These are phyloP conservation scores for Yponomeuta malinellus DNA, from an alignment of 2,888 invertebrate species.

Conservation along the genomic window DNA sequence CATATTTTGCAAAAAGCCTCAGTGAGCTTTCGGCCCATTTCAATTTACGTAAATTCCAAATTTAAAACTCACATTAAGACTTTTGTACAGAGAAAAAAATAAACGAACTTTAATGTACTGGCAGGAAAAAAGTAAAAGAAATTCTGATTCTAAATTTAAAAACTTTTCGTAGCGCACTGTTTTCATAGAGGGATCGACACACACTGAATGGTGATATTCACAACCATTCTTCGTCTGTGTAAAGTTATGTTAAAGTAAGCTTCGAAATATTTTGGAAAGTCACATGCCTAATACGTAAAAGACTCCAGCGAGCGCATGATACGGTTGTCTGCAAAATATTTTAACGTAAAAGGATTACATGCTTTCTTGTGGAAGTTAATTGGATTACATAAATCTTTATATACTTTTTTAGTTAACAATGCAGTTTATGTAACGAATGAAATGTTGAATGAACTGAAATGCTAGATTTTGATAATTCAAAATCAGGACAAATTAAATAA, in stretches of 20 bases:
- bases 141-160: neutral
- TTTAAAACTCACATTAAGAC: conserved; percentile 14
- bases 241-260: conserved; percentile 21
- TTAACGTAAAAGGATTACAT: neutral
- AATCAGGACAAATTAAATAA: too few relatives aligned
- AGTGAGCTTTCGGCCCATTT: conserved; percentile 44
- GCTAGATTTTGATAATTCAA: too few relatives aligned
- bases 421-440: neutral
- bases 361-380: neutral
- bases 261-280: conserved; percentile 68
- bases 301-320: neutral
- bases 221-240: neutral
- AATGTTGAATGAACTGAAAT: neutral
- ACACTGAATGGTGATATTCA: neutral
- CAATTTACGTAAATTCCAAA: conserved; percentile 21
- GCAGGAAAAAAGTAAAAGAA: neutral
- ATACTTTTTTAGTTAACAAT: neutral
- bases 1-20: conserved; percentile 49
- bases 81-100: neutral
- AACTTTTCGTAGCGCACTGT: conserved; percentile 1
- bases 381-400: neutral
- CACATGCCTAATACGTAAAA: conserved; percentile 23
- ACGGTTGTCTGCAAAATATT: neutral
- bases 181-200: neutral
- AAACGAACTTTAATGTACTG: neutral